Evolutionary conservation across 2,888 invertebrate genomes (phyloP).

Genomic region (Ceraclea dissimilis): DNA sequence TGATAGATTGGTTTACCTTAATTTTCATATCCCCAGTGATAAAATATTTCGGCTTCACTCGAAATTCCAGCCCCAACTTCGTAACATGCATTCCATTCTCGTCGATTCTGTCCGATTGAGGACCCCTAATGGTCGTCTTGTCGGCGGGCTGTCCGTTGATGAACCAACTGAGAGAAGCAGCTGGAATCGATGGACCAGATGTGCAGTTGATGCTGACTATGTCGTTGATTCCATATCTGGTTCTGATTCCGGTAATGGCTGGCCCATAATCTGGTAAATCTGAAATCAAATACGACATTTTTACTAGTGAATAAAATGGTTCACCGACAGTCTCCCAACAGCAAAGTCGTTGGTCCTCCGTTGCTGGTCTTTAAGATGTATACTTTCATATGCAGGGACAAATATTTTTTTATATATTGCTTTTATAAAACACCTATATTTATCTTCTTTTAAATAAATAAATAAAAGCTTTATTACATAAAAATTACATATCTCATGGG

Average conservation of each 20-base stretch:
- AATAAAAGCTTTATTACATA: too few species aligned
- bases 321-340: too few species aligned
- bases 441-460: too few species aligned
- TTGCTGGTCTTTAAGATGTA: too few species aligned
- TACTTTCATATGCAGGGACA: too few species aligned
- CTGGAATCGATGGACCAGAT: conserved; percentile 53
- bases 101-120: conserved; percentile 46
- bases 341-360: background rate
- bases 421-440: too few species aligned
- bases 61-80: conserved; percentile 59
- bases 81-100: conserved; percentile 60
- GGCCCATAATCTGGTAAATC: conserved; percentile 54
- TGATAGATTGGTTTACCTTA: conserved; percentile 46
- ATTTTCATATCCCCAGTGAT: conserved; percentile 66
- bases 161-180: conserved; percentile 52
- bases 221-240: conserved; percentile 53
- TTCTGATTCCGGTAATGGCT: conserved; percentile 48
- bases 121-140: conserved; percentile 38
- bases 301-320: background rate
- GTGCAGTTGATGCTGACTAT: conserved; percentile 54
- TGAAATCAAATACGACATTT: background rate
- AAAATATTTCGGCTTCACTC: conserved; percentile 60
- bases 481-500: too few species aligned
- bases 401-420: too few species aligned
- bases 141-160: conserved; percentile 52